Conservation (phyloP, 1,140 invertebrate species). For the Globodera rostochiensis region DNA sequence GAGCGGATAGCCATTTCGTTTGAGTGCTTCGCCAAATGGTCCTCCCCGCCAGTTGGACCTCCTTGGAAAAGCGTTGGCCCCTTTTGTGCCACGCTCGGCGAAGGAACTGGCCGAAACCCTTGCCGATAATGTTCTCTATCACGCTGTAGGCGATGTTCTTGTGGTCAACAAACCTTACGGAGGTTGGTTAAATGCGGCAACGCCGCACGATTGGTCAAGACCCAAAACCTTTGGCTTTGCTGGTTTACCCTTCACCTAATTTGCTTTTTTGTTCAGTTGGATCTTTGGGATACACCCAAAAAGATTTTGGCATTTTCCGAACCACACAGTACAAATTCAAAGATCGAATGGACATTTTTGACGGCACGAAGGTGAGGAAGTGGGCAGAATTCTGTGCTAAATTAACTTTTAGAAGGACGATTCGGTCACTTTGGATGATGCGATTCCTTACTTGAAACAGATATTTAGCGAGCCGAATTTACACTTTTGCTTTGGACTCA, state of each 20-base stretch:
- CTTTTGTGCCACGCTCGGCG: not conserved
- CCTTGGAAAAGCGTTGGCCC: constrained; percentile 7
- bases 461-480: constrained; percentile 24
- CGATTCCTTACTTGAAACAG: constrained; percentile 22
- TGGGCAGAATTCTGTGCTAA: not conserved
- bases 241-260: not conserved
- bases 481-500: constrained; percentile 33
- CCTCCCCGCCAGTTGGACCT: not conserved
- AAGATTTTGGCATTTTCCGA: constrained; percentile 24
- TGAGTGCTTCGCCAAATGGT: not conserved
- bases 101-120: not conserved
- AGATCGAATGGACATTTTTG: not conserved
- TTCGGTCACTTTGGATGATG: constrained; percentile 31
- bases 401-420: constrained; percentile 24
- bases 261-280: constrained; percentile 14
- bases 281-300: constrained; percentile 20
- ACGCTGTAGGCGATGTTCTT: constrained; percentile 22
- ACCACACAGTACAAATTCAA: constrained; percentile 26
- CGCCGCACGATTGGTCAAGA: not conserved
- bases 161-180: constrained; percentile 36
- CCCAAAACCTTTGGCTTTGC: not conserved
- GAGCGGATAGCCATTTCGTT: not conserved
- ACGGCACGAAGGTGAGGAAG: not conserved
- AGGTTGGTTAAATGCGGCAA: not conserved
- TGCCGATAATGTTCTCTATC: constrained; percentile 15